Base-by-base conservation (phyloP, 2,888 invertebrate genomes). In the Myathropa florea region DNA sequence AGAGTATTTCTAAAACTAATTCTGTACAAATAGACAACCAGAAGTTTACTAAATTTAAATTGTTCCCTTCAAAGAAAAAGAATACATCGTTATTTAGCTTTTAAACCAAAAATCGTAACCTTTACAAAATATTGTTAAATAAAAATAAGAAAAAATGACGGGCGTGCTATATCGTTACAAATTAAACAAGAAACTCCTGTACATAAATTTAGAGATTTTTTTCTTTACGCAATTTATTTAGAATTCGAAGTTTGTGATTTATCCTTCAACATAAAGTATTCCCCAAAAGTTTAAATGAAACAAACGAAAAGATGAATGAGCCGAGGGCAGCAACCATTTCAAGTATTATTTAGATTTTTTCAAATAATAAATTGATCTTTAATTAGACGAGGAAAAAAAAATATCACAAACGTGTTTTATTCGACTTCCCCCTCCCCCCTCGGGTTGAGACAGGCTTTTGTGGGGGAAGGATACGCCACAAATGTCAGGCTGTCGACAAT, bases 11-110 rank as follows among this genome's bases (percentile, higher is more conserved):
- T 71, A 57, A 78, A 75, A 72, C 59, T 77, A 70, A 36, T n/a
- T 70, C 77, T 77, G 77, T 77, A 70, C 72, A 81, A 68, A 65
- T 18, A 68, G 63, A 59, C 39, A 65, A 57, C 24, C 26, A 70
- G 12, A 75, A 72, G 60, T 71, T 12, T 18, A 75, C 18, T 18
- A 46, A n/a, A 73, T 63, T 39, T 61, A 82, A 80, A 77, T 78
- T 88, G 83, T 86, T 83, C 88, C 80, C 83, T 86, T 88, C 78
- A 82, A 55, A 65, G 70, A 46, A 68, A 46, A 53, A 72, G 65
- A 80, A 77, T 70, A 80, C 30, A 12, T 78, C 72, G 83, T 86
- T 85, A 88, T 85, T 68, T 84, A 88, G 80, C 78, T 82, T 79
- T 83, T 86, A 87, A 79, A 61, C 61, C n/a, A 59, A 82, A n/a